Conservation (phyloP, 2,888 invertebrate species). For the Amblyjoppa proteus region DNA sequence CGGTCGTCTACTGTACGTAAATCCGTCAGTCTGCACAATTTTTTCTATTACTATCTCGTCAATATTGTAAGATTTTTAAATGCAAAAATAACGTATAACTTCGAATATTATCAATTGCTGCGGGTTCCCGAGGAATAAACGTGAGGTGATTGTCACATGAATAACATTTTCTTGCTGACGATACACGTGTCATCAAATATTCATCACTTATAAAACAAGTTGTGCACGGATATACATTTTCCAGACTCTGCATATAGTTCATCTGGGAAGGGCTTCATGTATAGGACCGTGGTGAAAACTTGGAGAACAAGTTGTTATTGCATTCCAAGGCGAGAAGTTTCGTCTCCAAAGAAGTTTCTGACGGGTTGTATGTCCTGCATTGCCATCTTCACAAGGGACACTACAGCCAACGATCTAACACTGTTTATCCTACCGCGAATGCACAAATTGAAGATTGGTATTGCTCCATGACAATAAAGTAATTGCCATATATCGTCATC, state of each 20-base stretch:
- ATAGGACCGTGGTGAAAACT: slow-evolving; percentile 40
- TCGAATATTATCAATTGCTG: slow-evolving; percentile 6
- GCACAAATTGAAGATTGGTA: not conserved
- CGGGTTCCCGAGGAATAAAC: slow-evolving; percentile 31
- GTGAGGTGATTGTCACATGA: slow-evolving; percentile 28
- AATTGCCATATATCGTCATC: no score
- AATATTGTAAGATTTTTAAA: no score
- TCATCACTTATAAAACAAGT: slow-evolving; percentile 47
- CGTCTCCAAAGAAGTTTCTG: slow-evolving; percentile 37
- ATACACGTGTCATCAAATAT: slow-evolving; percentile 57
- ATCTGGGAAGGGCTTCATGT: slow-evolving; percentile 34
- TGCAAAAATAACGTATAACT: no score
- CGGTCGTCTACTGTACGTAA: no score
- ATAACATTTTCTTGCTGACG: slow-evolving; percentile 22
- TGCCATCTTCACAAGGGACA: not conserved
- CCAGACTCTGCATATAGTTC: slow-evolving; percentile 19
- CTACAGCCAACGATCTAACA: not conserved
- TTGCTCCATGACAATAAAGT: no score
- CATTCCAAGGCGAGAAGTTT: slow-evolving; percentile 56
- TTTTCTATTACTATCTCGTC: no score
- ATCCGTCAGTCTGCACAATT: no score
- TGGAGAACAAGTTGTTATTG: slow-evolving; percentile 59
- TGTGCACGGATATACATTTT: slow-evolving; percentile 39
- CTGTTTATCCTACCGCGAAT: not conserved
- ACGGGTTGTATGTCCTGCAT: slow-evolving; percentile 24